These are phyloP conservation scores for Lasioglossum malachurum DNA, from an alignment of 2,888 invertebrate species.

Conservation along the genomic window DNA sequence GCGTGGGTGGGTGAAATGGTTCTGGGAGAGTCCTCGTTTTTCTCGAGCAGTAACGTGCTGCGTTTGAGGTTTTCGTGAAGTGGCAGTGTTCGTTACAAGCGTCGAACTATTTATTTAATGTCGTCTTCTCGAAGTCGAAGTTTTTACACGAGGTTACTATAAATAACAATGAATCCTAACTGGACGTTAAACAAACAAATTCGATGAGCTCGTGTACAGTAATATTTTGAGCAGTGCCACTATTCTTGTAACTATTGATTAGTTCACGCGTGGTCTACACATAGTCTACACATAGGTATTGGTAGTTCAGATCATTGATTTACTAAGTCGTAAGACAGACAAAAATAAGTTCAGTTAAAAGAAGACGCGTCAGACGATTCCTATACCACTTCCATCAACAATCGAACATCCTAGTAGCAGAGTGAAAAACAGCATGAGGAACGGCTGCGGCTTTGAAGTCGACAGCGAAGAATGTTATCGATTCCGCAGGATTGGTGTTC, in stretches of 20 bases:
- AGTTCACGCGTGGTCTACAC: neutral
- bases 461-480: slow-evolving; percentile 40
- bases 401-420: neutral
- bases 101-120: neutral
- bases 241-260: neutral
- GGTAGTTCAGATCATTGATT: too few relatives aligned
- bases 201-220: neutral
- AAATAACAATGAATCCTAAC: neutral
- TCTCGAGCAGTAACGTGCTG: neutral
- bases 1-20: neutral
- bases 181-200: neutral
- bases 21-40: neutral
- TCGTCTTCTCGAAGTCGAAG: neutral
- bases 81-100: neutral
- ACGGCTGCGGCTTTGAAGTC: slow-evolving; percentile 14
- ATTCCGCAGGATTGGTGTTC: slow-evolving; percentile 32
- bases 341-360: too few relatives aligned
- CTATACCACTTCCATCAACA: neutral
- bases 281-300: too few relatives aligned
- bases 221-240: neutral
- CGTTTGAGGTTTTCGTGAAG: neutral
- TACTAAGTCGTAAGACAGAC: too few relatives aligned
- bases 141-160: too few relatives aligned
- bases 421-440: neutral
- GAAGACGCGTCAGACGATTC: too few relatives aligned